Percentiles rank a stretch among this genome's conserved stretches.
Evolutionary conservation across 2,888 invertebrate species (phyloP).

Genomic region (Thymelicus sylvestris): DNA sequence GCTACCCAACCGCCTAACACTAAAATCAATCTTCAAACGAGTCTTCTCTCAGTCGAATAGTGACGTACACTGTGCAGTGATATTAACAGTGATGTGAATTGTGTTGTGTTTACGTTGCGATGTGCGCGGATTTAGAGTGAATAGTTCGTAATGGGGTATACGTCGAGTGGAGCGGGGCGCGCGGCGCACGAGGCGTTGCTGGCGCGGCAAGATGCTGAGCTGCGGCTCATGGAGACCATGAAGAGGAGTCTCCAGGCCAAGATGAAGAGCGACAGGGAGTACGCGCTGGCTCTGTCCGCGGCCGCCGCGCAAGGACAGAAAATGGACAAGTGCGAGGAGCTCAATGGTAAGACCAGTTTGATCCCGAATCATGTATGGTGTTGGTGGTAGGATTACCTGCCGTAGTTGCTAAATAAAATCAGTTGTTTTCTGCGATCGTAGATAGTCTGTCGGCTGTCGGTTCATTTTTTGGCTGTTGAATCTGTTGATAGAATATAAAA

Average conservation of each 20-base stretch:
- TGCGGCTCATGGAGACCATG: conserved; percentile 96
- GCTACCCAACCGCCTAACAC: conserved; percentile 47
- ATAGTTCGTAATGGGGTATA: conserved; percentile 90
- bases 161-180: conserved; percentile 93
- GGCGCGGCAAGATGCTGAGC: conserved; percentile 95
- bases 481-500: not conserved
- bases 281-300: conserved; percentile 92
- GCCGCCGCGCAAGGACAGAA: conserved; percentile 93
- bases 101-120: conserved; percentile 78
- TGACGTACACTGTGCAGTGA: conserved; percentile 71
- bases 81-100: conserved; percentile 73
- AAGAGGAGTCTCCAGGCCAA: conserved; percentile 93
- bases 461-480: not conserved
- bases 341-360: conserved; percentile 80
- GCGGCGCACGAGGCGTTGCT: conserved; percentile 96
- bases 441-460: not conserved
- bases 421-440: not conserved
- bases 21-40: conserved; percentile 46
- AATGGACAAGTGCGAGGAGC: conserved; percentile 90
- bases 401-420: not conserved
- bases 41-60: conserved; percentile 39
- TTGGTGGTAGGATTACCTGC: too few species aligned
- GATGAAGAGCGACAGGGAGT: conserved; percentile 96
- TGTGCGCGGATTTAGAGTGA: conserved; percentile 67
- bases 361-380: not conserved